Conservation (phyloP, 2,888 invertebrate species). For the Yponomeuta cagnagella region DNA sequence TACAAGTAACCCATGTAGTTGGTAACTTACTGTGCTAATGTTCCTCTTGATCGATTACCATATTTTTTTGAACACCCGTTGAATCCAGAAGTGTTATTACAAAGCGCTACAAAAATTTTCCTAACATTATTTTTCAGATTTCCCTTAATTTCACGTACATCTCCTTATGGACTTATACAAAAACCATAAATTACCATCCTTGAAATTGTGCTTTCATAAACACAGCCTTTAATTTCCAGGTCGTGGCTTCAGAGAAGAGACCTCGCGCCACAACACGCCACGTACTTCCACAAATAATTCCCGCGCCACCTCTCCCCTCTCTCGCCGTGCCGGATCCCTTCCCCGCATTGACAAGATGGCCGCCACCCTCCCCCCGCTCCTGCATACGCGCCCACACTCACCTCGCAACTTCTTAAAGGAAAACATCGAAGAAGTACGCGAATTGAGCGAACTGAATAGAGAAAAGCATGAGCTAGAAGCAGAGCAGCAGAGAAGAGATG, state of each 20-base stretch:
- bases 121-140: no score
- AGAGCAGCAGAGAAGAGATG: constrained; percentile 54
- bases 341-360: constrained; percentile 65
- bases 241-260: constrained; percentile 71
- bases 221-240: constrained; percentile 33
- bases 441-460: constrained; percentile 65
- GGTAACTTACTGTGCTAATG: not conserved
- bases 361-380: constrained; percentile 34
- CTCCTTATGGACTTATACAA: not conserved
- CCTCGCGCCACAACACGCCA: constrained; percentile 75
- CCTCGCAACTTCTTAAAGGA: constrained; percentile 67
- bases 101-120: no score
- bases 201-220: not conserved
- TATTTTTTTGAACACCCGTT: no score
- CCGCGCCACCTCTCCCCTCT: constrained; percentile 56
- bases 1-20: not conserved
- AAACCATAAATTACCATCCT: not conserved
- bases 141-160: no score
- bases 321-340: constrained; percentile 58
- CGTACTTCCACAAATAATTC: constrained; percentile 61
- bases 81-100: no score
- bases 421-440: constrained; percentile 68
- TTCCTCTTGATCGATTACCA: no score
- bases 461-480: constrained; percentile 67
- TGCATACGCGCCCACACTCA: constrained; percentile 45